A percentile compares a stretch with the other conserved stretches of the same genome.
Conservation (phyloP, 1,140 invertebrate genomes). For the Cecropterus lyciades region DNA sequence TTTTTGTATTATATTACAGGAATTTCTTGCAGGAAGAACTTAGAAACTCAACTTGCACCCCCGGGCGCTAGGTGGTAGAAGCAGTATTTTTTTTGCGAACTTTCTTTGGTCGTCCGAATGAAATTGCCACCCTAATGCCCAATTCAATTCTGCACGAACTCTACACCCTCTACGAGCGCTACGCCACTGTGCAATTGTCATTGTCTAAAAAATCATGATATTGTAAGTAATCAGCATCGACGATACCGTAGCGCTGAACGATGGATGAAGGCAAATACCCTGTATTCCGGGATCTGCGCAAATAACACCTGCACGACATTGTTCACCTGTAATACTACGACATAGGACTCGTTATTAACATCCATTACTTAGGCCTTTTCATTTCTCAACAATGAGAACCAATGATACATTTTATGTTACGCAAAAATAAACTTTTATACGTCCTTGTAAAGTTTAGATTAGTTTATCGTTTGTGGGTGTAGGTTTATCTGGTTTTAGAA, state of each 20-base stretch:
- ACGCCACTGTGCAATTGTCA: slow-evolving; percentile 10
- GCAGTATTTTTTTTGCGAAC: too few relatives aligned
- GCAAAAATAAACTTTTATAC: slow-evolving; percentile 7
- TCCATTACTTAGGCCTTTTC: slow-evolving; percentile 11
- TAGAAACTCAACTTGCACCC: too few relatives aligned
- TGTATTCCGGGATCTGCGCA: slow-evolving; percentile 9
- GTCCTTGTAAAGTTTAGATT: background rate
- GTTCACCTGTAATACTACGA: slow-evolving; percentile 8
- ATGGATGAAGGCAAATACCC: slow-evolving; percentile 17
- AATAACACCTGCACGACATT: slow-evolving; percentile 15
- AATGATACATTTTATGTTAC: background rate
- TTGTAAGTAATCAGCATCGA: slow-evolving; percentile 46
- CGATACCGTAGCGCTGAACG: slow-evolving; percentile 30
- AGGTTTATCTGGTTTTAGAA: slow-evolving; percentile 14
- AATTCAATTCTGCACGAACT: too few relatives aligned
- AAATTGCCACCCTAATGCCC: too few relatives aligned
- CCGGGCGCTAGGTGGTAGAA: too few relatives aligned
- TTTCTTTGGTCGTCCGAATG: too few relatives aligned
- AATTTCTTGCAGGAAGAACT: too few relatives aligned
- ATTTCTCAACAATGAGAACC: background rate
- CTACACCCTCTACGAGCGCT: too few relatives aligned
- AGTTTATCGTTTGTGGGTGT: background rate
- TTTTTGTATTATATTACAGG: too few relatives aligned
- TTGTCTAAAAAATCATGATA: slow-evolving; percentile 45
- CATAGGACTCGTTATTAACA: slow-evolving; percentile 12